Evolutionary conservation across 2,797 vertebrate genomes (phyloP).

Genomic region (Pangasius djambal): DNA sequence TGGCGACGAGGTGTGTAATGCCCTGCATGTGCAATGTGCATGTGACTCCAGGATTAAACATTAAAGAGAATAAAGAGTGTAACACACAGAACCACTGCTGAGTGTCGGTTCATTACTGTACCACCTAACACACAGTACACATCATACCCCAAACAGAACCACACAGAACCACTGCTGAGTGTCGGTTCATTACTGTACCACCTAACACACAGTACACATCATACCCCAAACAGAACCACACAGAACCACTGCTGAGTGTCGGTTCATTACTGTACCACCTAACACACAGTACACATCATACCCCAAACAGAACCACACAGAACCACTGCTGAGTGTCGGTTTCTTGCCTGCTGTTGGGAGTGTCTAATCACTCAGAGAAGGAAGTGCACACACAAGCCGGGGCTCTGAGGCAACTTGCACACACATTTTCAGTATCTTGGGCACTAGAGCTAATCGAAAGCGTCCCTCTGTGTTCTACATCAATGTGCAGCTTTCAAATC

Average conservation of each 20-base stretch:
- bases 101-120: background rate
- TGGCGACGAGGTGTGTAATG: constrained; percentile 78
- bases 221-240: background rate
- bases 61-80: constrained; percentile 44
- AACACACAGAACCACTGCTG: constrained; percentile 3
- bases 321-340: no score
- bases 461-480: background rate
- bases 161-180: background rate
- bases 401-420: background rate
- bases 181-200: background rate
- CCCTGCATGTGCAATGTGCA: constrained; percentile 88
- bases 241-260: background rate
- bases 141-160: background rate
- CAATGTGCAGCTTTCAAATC: background rate
- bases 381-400: background rate
- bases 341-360: background rate
- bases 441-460: background rate
- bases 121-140: background rate
- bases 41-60: constrained; percentile 83
- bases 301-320: background rate
- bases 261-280: background rate
- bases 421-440: background rate
- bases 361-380: background rate
- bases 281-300: background rate
- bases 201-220: background rate